Evolutionary conservation across 2,888 invertebrate species (phyloP).

Genomic region (Pardosa pseudoannulata): DNA sequence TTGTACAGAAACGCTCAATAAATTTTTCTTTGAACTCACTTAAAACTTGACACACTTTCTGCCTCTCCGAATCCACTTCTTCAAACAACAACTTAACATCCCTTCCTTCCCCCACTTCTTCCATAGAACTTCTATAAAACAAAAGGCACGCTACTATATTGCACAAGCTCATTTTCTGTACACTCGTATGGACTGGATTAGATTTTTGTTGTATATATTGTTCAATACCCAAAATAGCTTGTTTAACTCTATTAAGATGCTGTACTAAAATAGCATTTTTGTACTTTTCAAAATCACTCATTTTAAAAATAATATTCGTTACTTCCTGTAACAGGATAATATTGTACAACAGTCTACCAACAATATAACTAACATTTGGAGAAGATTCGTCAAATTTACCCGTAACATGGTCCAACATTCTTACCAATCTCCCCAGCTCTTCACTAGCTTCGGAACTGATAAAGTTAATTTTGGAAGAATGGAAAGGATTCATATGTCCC

Average conservation of each 20-base stretch:
- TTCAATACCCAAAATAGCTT: conserved; percentile 49
- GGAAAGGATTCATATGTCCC: conserved; percentile 40
- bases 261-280: conserved; percentile 52
- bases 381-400: conserved; percentile 47
- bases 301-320: conserved; percentile 58
- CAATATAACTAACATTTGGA: conserved; percentile 31
- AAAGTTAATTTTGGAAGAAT: conserved; percentile 45
- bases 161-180: conserved; percentile 54
- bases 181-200: conserved; percentile 22
- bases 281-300: conserved; percentile 68
- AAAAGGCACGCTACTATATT: conserved; percentile 58
- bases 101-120: conserved; percentile 1
- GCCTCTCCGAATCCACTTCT: conserved; percentile 48
- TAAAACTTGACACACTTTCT: conserved; percentile 28
- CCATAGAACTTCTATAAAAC: conserved; percentile 44
- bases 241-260: conserved; percentile 53
- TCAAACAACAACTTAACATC: conserved; percentile 42
- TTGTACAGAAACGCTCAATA: conserved; percentile 58
- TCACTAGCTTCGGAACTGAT: conserved; percentile 43
- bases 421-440: conserved; percentile 48
- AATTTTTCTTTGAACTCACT: conserved; percentile 58
- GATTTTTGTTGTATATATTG: conserved; percentile 59
- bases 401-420: conserved; percentile 52
- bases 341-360: conserved; percentile 52
- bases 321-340: conserved; percentile 61